A percentile compares a stretch with the other conserved stretches of the same genome.
These are phyloP conservation scores for Cataglyphis albicans DNA, from an alignment of 2,888 invertebrate genomes.

Conservation along the genomic window DNA sequence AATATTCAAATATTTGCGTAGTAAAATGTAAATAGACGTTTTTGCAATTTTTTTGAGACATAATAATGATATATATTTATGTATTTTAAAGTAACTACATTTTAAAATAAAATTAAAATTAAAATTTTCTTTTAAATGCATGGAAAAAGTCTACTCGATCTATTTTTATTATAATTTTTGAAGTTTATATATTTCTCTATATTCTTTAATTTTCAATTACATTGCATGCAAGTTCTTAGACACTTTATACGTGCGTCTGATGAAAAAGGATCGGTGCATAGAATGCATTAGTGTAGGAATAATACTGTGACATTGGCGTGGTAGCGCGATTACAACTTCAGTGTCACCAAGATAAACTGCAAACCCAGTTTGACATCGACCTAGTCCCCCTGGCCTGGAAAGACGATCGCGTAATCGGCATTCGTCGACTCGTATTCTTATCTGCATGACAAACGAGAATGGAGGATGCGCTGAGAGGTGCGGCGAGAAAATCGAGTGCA, in stretches of 20 bases:
- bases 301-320: constrained; percentile 68
- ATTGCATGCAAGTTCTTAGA: neutral
- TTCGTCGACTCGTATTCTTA: constrained; percentile 38
- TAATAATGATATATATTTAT: too few species aligned
- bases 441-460: constrained; percentile 32
- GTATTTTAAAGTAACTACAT: neutral
- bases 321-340: constrained; percentile 73
- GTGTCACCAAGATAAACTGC: constrained; percentile 77
- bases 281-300: constrained; percentile 56
- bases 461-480: constrained; percentile 43
- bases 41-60: neutral
- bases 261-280: constrained; percentile 53
- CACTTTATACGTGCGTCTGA: neutral
- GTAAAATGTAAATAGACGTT: neutral
- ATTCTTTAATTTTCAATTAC: neutral
- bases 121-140: neutral
- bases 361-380: constrained; percentile 77
- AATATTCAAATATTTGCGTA: neutral
- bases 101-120: neutral
- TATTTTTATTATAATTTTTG: neutral
- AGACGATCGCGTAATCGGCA: constrained; percentile 65
- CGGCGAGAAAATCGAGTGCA: constrained; percentile 34
- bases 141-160: neutral
- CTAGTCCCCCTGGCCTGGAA: constrained; percentile 81
- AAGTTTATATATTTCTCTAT: neutral